Evolutionary conservation across 2,797 vertebrate species (phyloP).

Genomic region (Alectoris magna): DNA sequence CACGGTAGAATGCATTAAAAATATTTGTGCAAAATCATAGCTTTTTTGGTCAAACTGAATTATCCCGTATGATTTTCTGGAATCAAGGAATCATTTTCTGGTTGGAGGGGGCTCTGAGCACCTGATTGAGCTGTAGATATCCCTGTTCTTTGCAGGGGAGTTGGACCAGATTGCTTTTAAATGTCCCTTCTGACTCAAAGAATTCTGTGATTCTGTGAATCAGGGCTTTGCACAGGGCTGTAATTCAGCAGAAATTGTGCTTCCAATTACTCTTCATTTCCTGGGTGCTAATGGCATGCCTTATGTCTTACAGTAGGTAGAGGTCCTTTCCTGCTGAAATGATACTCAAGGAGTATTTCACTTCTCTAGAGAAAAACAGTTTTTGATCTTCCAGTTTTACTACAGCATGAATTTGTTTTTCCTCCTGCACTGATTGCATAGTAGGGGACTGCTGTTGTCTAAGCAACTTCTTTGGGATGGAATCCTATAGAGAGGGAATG

Average conservation of each 20-base stretch:
- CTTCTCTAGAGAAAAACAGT: not conserved
- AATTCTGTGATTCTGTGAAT: not conserved
- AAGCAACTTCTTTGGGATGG: slow-evolving; percentile 47
- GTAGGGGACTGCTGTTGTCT: not conserved
- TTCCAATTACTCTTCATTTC: not conserved
- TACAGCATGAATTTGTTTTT: not conserved
- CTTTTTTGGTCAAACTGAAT: not conserved
- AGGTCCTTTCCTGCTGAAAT: not conserved
- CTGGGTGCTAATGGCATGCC: not conserved
- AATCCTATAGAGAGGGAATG: slow-evolving; percentile 32
- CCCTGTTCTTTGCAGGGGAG: not conserved
- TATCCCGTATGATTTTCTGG: not conserved
- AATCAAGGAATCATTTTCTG: not conserved
- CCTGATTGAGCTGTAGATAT: not conserved
- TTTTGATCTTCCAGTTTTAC: not conserved
- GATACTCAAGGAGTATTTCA: not conserved
- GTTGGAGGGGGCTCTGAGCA: not conserved
- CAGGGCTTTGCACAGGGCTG: not conserved
- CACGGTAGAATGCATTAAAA: not conserved
- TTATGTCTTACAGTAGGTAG: accelerated
- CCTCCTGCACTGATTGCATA: not conserved
- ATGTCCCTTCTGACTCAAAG: not conserved
- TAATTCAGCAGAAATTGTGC: not conserved
- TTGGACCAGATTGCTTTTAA: not conserved
- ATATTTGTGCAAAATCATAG: not conserved